Evolutionary conservation across 2,113 vertebrate species (phyloP), one percentile per base, ranked within the genome.

Genomic region (Misgurnus anguillicaudatus): DNA sequence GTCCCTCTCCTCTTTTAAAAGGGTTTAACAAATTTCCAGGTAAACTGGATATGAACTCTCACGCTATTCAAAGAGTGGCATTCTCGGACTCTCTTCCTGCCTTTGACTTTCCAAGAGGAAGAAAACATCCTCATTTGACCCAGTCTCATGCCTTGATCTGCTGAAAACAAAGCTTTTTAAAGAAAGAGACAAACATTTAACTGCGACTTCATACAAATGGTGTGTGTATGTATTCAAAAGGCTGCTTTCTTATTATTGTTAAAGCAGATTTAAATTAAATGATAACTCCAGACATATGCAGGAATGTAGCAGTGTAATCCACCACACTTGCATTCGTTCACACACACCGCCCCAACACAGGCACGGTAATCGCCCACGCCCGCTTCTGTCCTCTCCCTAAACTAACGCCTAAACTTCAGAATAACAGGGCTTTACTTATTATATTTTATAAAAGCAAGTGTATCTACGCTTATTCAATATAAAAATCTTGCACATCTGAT

Each of bases 401-500:
- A 77, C 39, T 47, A 62, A 63, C 57, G 58, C 80, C 65, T 19
- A 74, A 75, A 73, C 17, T 42, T 64, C 62, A 70, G 8, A 41
- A 63, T 16, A 42, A 55, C 39, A 61, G 39, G 45, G 38, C 62
- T 77, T 77, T 42, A 53, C 67, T 60, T 17, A 24, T 19, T 41
- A 10, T 64, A 45, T 64, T 36, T 64, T 53, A 39, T 66, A 75
- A 64, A 39, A 71, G 76, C 31, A 41, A 66, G 10, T 38, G 31
- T 48, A 45, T 63, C 7, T 39, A 78, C 77, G 78, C 77, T 81
- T 72, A 80, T 64, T 79, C 79, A 82, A 53, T 79, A 8, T 79
- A 66, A 80, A 87, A 65, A 47, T 17, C 13, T 45, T 74, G 51
- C 36, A 58, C 36, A 16, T 6, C 11, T n/a, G 41, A 75, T 62